Base-by-base conservation (phyloP, 2,113 vertebrate genomes). In the Catharus bicknelli region DNA sequence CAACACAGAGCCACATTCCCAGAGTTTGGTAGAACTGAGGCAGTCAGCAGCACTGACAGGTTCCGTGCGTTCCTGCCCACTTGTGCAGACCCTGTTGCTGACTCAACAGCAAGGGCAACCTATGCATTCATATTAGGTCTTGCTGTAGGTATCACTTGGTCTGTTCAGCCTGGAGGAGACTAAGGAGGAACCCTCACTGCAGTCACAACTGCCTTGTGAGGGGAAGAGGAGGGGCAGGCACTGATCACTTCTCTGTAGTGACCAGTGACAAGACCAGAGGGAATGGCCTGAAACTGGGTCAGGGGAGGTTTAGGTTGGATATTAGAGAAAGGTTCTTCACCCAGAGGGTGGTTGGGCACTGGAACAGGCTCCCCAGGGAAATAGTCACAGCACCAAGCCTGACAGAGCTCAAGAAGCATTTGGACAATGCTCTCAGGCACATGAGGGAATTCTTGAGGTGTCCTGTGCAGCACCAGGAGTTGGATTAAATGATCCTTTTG, bases 371-470 rank as follows among this genome's bases (percentile, higher is more conserved):
- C 36, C 21, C 13, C 36, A 58, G 30, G 53, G 36, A 25, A 67
- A 8, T 12, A 20, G 16, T 30, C 5, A 3, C 51, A 50, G 20
- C 18, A 43, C 9, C 30, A 67, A 66, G 2, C 0, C 36, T 36
- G 36, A 0, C 20, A 76, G 53, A 43, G 53, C 3, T 76, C 43
- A 76, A 5, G 36, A 43, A 13, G 26, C 0, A 0, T 85, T 58
- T 58, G 16, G 16, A 26, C 10, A 75, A 26, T 10, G 10, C 36
- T 67, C 6, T 26, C 53, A 59, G 32, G 17, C 32, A 36, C 38
- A 51, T 1, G 2, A 40, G 59, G 27, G 11, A 25, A 45, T 36
- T 32, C 21, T 59, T 76, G 38, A 51, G 53, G 32, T 34, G 18
- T 59, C 62, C 54, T 22, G 9, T 68, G 26, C 27, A 36, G 38